Conservation (phyloP, 2,797 vertebrate species). For the Carapus acus region DNA sequence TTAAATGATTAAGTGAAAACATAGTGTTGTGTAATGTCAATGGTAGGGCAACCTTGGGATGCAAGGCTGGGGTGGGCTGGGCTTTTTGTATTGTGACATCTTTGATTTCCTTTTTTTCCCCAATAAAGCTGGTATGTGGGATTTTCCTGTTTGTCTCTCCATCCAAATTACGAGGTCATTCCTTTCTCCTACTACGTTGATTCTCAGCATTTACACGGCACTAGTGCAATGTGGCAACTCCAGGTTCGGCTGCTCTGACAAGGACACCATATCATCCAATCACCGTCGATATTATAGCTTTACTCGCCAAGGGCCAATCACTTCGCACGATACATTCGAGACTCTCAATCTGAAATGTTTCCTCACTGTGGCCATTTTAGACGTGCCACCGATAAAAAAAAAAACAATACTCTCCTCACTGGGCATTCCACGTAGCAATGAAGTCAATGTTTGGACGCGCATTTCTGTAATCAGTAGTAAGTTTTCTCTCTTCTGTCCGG, state of each 20-base stretch:
- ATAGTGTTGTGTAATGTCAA: slow-evolving; percentile 56
- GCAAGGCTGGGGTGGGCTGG: slow-evolving; percentile 33
- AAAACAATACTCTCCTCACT: slow-evolving; percentile 3
- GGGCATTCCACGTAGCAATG: slow-evolving; percentile 15
- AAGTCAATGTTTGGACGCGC: background rate
- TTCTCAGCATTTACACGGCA: slow-evolving; percentile 23
- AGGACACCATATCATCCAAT: slow-evolving; percentile 41
- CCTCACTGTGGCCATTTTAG: slow-evolving; percentile 70
- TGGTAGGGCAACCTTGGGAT: slow-evolving; percentile 46
- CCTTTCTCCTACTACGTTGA: slow-evolving; percentile 2
- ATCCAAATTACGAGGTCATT: slow-evolving; percentile 7
- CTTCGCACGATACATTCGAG: background rate
- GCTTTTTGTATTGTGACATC: slow-evolving; percentile 42
- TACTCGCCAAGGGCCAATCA: slow-evolving; percentile 48
- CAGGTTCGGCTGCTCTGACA: background rate
- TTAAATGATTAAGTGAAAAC: slow-evolving; percentile 54
- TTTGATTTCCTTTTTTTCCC: slow-evolving; percentile 44
- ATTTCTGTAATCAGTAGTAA: slow-evolving; percentile 40
- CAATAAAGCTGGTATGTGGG: slow-evolving; percentile 64
- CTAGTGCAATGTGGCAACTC: no score
- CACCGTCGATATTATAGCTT: slow-evolving; percentile 3
- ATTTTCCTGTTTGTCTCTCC: slow-evolving; percentile 40
- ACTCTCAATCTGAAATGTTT: slow-evolving; percentile 43
- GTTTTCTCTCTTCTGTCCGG: slow-evolving; percentile 13
- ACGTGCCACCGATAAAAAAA: slow-evolving; percentile 33